Base-by-base conservation (phyloP, 2,888 invertebrate genomes). In the Hypsopygia costalis region DNA sequence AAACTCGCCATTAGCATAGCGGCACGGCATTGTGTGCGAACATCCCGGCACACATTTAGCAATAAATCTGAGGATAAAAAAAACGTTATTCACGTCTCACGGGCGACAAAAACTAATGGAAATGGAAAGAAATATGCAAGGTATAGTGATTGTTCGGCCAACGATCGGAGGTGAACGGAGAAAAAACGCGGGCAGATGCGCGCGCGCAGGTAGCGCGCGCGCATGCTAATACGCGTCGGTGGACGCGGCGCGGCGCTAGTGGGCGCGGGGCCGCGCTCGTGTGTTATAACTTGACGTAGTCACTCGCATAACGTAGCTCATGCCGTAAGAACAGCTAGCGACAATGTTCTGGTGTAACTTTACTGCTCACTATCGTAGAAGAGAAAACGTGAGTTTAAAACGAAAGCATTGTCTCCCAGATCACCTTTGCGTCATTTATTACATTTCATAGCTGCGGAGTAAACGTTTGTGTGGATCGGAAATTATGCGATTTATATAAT, bases 41-140 rank as follows among this genome's bases (percentile, higher is more conserved):
- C 34, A 10, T 25, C 6, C 29, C 9, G 29, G 21, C 9, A 35
- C 34, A 51, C 44, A 41, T 43, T 52, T 60, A 51, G 55, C 65
- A 68, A 77, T 78, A 78, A 77, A 77, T 77, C 69, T 71, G 51
- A 40, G 43, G 16, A 16, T 25, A 42, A 72, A 71, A 72, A 69
- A 70, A 62, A 49, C 44, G 47, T 46, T 60, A 72, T 76, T 71
- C 69, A 70, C 57, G 56, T 58, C 57, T 51, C 52, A 47, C 46
- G 39, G 33, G 37, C 49, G 46, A 60, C 63, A 69, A 69, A 67
- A 67, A 62, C 64, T 69, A 64, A 68, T 75, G 51, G 70, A 62
- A 63, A 60, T 62, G 55, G 62, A 59, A 59, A 69, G 68, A 73
- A 71, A 71, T 69, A 69, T 72, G 73, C 72, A 56, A 63, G 59